Conservation (phyloP, 2,113 vertebrate genomes). For the Leucopternis melanops region DNA sequence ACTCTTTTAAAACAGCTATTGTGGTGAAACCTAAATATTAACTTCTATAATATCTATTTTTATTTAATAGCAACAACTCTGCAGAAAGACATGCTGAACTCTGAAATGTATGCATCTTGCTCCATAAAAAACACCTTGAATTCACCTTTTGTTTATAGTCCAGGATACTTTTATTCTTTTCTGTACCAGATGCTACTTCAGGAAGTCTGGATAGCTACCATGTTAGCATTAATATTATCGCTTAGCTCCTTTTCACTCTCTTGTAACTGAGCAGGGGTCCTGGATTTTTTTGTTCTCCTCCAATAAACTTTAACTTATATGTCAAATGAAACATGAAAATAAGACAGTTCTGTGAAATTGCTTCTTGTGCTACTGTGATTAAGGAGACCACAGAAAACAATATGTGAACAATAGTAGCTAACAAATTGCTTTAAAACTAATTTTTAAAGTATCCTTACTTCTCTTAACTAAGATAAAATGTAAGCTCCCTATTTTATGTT, state of each 20-base stretch:
- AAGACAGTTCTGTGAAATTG: neutral
- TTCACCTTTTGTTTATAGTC: neutral
- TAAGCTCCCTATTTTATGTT: neutral
- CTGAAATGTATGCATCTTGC: neutral
- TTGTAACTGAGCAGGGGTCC: neutral
- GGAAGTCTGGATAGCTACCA: neutral
- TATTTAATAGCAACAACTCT: neutral
- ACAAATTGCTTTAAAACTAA: neutral
- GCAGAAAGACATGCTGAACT: neutral
- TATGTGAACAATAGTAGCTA: neutral
- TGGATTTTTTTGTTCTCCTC: neutral
- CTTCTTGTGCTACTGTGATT: neutral
- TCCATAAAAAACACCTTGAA: neutral
- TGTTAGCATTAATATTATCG: neutral
- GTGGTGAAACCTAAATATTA: neutral
- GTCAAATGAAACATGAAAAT: neutral
- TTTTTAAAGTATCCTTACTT: slow-evolving; percentile 3
- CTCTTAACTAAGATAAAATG: slow-evolving; percentile 14
- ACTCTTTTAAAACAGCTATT: neutral
- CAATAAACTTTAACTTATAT: neutral
- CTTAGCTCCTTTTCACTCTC: neutral
- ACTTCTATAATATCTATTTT: neutral
- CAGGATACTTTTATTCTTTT: neutral
- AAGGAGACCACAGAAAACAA: neutral
- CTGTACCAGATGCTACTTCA: neutral